Percentiles rank a stretch among this genome's conserved stretches.
Evolutionary conservation across 2,113 vertebrate genomes (phyloP).

Genomic region (Muscicapa adusta): DNA sequence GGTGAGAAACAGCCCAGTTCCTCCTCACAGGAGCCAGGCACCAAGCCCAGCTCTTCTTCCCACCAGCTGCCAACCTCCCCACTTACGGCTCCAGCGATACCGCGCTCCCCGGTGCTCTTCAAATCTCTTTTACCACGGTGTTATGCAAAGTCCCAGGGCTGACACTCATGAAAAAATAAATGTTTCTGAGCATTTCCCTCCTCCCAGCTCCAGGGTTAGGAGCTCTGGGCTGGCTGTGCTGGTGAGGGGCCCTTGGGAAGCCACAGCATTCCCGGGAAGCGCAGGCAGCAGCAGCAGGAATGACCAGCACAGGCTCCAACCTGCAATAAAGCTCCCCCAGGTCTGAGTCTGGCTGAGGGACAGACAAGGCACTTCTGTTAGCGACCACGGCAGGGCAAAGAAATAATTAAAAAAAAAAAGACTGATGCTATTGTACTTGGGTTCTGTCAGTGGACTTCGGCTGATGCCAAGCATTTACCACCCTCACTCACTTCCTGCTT

Average conservation of each 20-base stretch:
- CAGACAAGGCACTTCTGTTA: conserved; percentile 32
- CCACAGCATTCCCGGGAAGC: not conserved
- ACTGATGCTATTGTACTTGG: conserved; percentile 7
- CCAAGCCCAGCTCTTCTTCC: not conserved
- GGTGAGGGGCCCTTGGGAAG: not conserved
- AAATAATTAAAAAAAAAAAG: not conserved
- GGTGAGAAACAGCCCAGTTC: rapidly evolving
- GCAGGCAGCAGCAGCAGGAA: not conserved
- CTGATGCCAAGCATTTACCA: conserved; percentile 43
- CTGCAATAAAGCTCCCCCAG: conserved; percentile 6
- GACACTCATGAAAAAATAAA: not conserved
- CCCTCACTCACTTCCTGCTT: conserved; percentile 32
- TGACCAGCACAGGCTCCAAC: not conserved
- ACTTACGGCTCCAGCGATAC: not conserved
- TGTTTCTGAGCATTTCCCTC: not conserved
- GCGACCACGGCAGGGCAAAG: not conserved
- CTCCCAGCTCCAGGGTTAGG: not conserved
- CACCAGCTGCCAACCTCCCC: not conserved
- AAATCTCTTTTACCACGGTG: rapidly evolving
- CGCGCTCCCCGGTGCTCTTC: rapidly evolving
- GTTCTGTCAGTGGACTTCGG: not conserved
- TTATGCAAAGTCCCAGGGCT: not conserved
- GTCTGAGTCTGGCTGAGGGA: not conserved
- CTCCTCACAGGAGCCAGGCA: rapidly evolving
- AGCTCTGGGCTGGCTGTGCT: not conserved